Conservation (phyloP, 2,888 invertebrate species). For the Ectemnius cavifrons region DNA sequence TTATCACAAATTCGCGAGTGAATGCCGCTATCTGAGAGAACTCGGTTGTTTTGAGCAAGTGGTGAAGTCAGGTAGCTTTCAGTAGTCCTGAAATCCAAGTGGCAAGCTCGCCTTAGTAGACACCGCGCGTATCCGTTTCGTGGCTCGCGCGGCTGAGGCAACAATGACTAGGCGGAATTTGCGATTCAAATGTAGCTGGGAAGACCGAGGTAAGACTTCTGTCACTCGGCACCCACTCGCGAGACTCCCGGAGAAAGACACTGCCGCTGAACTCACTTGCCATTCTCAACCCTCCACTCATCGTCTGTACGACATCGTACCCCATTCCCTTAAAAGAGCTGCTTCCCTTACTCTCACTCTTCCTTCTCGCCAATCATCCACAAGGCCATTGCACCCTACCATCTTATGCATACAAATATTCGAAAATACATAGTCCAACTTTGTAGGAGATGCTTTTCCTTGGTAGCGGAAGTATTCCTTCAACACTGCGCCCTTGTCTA, state of each 20-base stretch:
- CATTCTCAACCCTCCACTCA: conserved; percentile 36
- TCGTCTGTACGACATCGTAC: conserved; percentile 45
- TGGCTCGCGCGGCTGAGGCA: conserved; percentile 38
- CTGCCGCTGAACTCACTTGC: conserved; percentile 41
- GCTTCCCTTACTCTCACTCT: conserved; percentile 6
- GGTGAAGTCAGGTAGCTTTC: neutral
- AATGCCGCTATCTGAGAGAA: no score
- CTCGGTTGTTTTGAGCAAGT: no score
- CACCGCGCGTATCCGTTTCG: conserved; percentile 39
- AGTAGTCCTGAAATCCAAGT: conserved; percentile 17
- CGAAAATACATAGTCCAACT: neutral
- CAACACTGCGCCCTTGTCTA: neutral
- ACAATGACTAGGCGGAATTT: conserved; percentile 53
- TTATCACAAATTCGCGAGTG: no score
- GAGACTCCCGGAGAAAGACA: conserved; percentile 33
- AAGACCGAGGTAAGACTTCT: conserved; percentile 37
- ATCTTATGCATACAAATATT: neutral
- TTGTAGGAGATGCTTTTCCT: neutral
- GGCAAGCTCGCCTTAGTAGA: conserved; percentile 23
- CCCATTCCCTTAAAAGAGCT: conserved; percentile 22
- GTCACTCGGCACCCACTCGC: conserved; percentile 51
- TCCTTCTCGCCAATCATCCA: neutral
- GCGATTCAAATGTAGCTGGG: conserved; percentile 57
- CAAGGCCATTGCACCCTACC: conserved; percentile 21
- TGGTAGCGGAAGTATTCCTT: neutral